These are phyloP conservation scores for Xanthorhoe spadicearia DNA, from an alignment of 2,888 invertebrate genomes.

Conservation along the genomic window DNA sequence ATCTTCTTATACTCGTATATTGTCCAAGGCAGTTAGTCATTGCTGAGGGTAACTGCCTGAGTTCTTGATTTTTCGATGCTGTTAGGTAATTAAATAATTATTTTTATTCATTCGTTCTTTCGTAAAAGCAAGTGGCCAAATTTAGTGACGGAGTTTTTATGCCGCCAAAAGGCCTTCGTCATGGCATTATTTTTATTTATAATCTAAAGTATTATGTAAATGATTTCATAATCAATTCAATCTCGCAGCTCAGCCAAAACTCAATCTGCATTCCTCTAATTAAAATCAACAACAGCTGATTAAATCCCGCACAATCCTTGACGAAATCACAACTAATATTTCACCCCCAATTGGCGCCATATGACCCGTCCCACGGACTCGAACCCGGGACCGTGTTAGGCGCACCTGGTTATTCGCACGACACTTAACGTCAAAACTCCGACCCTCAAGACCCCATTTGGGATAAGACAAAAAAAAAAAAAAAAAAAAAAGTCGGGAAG, in stretches of 20 bases:
- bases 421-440: slow-evolving; percentile 52
- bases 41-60: too few species aligned
- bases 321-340: slow-evolving; percentile 42
- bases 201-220: not conserved
- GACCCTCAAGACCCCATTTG: slow-evolving; percentile 39
- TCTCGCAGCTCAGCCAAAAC: slow-evolving; percentile 11
- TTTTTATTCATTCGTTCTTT: too few species aligned
- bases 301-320: slow-evolving; percentile 22
- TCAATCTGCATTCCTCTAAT: slow-evolving; percentile 29
- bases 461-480: too few species aligned
- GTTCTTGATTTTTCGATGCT: too few species aligned
- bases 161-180: too few species aligned
- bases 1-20: not conserved
- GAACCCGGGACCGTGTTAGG: slow-evolving; percentile 42
- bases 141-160: too few species aligned
- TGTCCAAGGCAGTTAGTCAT: too few species aligned
- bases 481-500: too few species aligned
- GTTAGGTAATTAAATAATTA: too few species aligned
- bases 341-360: slow-evolving; percentile 57
- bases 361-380: slow-evolving; percentile 45
- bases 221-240: not conserved
- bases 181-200: too few species aligned
- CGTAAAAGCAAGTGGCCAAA: too few species aligned
- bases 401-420: slow-evolving; percentile 56
- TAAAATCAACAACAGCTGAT: slow-evolving; percentile 40